phyloP scores from a whole-genome alignment of 1,140 invertebrate genomes.

The Grapholita molesta region DNA sequence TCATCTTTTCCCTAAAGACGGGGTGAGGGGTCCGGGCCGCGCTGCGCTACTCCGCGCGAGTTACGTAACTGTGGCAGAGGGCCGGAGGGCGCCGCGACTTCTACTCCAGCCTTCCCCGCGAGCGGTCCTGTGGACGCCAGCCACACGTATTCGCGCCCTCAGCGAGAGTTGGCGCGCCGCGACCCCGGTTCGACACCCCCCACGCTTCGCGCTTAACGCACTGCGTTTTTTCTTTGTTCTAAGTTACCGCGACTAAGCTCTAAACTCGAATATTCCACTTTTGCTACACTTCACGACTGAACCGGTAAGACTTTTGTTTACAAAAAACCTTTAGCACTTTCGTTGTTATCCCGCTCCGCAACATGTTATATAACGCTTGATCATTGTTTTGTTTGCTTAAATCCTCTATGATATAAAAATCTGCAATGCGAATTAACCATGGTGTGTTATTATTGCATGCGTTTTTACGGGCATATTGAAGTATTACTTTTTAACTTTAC shows the following conservation, averaged over 20 bases:
- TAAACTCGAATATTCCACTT: background rate
- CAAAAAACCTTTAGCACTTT: constrained; percentile 9
- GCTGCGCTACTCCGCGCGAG: constrained; percentile 57
- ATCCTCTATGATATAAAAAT: background rate
- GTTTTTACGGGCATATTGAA: background rate
- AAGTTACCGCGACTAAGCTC: background rate
- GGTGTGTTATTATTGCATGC: background rate
- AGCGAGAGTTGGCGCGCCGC: constrained; percentile 26
- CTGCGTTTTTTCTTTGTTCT: constrained; percentile 6
- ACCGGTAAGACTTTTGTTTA: constrained; percentile 14
- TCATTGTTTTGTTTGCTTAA: constrained; percentile 12
- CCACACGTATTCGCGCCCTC: constrained; percentile 20
- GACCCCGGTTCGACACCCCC: constrained; percentile 14
- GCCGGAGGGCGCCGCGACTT: constrained; percentile 44
- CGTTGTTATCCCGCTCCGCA: background rate
- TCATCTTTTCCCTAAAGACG: constrained; percentile 73
- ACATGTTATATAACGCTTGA: constrained; percentile 4
- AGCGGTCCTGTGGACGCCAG: constrained; percentile 39
- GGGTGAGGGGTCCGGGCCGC: constrained; percentile 54
- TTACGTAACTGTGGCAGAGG: constrained; percentile 60
- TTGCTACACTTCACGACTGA: constrained; percentile 7
- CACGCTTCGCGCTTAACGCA: background rate
- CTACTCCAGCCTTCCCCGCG: constrained; percentile 52
- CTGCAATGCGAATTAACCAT: background rate
- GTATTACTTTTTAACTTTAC: background rate